A percentile compares a stretch with the other conserved stretches of the same genome.
Conservation (phyloP, 2,888 invertebrate genomes). For the Blera fallax region DNA sequence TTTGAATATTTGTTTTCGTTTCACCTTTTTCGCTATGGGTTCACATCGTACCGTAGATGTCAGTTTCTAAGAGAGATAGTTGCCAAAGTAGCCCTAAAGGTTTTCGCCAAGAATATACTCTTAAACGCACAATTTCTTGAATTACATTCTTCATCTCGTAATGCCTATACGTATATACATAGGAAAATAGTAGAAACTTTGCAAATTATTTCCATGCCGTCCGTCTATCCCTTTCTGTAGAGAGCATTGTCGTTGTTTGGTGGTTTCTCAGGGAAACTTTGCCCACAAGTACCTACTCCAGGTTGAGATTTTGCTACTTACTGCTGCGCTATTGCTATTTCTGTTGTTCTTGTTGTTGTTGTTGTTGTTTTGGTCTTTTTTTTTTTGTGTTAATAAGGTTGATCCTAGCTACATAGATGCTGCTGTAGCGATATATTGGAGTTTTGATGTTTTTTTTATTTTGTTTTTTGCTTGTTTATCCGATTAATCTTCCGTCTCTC, state of each 20-base stretch:
- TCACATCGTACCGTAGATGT: neutral
- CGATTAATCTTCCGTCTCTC: neutral
- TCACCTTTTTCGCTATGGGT: neutral
- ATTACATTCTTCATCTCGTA: conserved; percentile 18
- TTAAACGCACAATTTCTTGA: conserved; percentile 36
- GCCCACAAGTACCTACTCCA: neutral
- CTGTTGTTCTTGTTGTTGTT: too few species aligned
- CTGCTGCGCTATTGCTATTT: neutral
- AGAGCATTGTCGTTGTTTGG: neutral
- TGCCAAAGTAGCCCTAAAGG: conserved; percentile 40
- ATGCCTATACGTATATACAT: neutral
- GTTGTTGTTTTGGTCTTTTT: too few species aligned
- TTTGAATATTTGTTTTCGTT: neutral
- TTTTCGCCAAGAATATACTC: neutral
- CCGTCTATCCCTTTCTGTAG: neutral
- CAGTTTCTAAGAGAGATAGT: conserved; percentile 18
- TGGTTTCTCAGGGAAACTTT: neutral
- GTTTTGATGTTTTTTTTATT: neutral
- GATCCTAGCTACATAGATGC: neutral
- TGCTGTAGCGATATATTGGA: too few species aligned
- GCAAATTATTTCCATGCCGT: neutral
- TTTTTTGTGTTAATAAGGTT: neutral
- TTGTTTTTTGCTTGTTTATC: neutral
- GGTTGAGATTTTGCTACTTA: neutral
- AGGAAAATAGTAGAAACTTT: neutral